Conservation (phyloP, 2,113 vertebrate genomes). For the Psilopogon haemacephalus region DNA sequence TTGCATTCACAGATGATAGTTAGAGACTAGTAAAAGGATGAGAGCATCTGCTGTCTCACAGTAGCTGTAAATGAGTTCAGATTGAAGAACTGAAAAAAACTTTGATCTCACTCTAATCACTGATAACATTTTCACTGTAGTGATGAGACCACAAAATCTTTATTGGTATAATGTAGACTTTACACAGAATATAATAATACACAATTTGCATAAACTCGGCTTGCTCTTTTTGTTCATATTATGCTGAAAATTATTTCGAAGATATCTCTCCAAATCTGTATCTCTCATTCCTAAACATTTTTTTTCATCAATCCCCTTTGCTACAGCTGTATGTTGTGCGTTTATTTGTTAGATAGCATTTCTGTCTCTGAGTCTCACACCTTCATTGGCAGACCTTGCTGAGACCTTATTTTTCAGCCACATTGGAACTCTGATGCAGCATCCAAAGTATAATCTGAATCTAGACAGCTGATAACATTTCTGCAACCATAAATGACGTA, state of each 20-base stretch:
- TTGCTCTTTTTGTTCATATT: neutral
- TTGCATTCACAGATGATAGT: neutral
- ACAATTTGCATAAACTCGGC: neutral
- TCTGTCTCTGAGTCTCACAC: neutral
- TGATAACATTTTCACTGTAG: neutral
- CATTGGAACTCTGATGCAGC: fast-evolving
- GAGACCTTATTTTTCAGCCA: neutral
- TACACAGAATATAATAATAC: neutral
- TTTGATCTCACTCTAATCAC: neutral
- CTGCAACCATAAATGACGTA: neutral
- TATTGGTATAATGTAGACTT: neutral
- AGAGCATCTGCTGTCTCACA: neutral
- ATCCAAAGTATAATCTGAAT: neutral
- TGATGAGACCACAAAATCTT: neutral
- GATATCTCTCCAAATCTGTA: neutral
- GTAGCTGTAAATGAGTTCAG: neutral
- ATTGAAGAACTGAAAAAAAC: neutral
- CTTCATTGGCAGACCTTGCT: neutral
- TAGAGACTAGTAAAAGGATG: neutral
- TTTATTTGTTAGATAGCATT: neutral
- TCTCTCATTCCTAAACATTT: neutral
- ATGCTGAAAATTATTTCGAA: neutral
- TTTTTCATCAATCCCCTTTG: neutral
- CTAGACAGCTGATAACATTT: neutral
- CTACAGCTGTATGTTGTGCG: neutral